Evolutionary conservation across 1,140 invertebrate genomes (phyloP).

Genomic region (Bicyclus anynana): DNA sequence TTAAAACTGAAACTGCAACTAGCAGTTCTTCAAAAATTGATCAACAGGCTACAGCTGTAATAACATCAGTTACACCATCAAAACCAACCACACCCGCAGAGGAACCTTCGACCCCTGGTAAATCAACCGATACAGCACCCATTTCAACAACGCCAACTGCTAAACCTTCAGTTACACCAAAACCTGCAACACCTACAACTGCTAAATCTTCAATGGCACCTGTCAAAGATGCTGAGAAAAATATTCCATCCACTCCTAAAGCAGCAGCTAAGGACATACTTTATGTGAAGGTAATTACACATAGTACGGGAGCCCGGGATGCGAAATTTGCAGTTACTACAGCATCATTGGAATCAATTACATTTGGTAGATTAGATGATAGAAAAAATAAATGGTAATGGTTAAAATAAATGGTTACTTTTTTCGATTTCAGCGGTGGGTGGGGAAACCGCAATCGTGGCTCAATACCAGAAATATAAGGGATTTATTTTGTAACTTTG

Average conservation of each 20-base stretch:
- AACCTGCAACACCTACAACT: background rate
- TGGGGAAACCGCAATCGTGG: too few species aligned
- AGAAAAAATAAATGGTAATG: too few species aligned
- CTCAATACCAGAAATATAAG: too few species aligned
- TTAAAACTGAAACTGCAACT: background rate
- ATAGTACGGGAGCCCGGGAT: too few species aligned
- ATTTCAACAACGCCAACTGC: background rate
- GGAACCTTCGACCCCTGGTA: background rate
- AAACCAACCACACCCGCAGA: background rate
- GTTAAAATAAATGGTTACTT: too few species aligned
- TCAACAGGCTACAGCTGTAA: background rate
- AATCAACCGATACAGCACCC: background rate
- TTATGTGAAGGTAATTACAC: conserved; percentile 40
- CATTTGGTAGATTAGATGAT: too few species aligned
- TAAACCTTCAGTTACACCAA: background rate
- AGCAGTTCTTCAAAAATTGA: background rate
- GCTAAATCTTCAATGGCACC: too few species aligned
- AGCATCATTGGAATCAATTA: too few species aligned
- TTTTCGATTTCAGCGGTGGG: too few species aligned
- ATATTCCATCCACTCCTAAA: conserved; percentile 11
- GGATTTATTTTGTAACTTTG: too few species aligned
- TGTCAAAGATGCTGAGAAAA: background rate
- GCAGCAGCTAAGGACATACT: conserved; percentile 16
- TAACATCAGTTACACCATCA: background rate
- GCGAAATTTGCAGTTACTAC: too few species aligned